Evolutionary conservation across 1,140 invertebrate genomes (phyloP), one percentile per base, ranked within the genome.

Genomic region (Drosophila elegans): DNA sequence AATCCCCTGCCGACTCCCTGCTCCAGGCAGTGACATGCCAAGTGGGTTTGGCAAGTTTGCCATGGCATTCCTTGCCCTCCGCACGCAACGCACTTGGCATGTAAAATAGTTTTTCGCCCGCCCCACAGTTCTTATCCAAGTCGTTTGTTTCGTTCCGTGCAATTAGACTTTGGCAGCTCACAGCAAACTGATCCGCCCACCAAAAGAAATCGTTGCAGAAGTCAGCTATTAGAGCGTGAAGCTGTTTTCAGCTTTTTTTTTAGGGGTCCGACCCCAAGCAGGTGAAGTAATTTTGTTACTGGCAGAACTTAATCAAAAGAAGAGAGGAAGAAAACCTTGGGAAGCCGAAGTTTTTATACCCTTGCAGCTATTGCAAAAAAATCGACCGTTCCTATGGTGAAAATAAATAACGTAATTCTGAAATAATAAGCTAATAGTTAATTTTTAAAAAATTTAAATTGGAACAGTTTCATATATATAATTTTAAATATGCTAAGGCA

Each of bases 131-230:
- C 73, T 88, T 88, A 80, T 89, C 84, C 84, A 84, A 88, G 85
- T 89, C 74, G 85, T 90, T 89, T 89, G 80, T 85, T 89, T 90
- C 77, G 80, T 89, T 89, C 84, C 84, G 74, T 80, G 84, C 84
- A 89, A 89, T 89, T 89, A 89, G 84, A 89, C 77, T 89, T 83
- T 84, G 84, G 80, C 77, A 89, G 80, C 80, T 44, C 60, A 78
- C 42, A 55, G 55, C 49, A 44, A 77, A 71, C 69, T 78, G 83
- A 83, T 88, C 84, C 67, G 62, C 25, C 64, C 46, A 32, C 21
- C 21, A 21, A 25, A 16, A 16, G 41, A 13, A 39, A 38, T 48
- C 38, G 27, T 59, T 48, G 46, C 34, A 59, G 66, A 73, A 53
- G 51, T 55, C 25, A 52, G 51, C 48, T 52, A 81, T 57, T 80